phyloP scores from a whole-genome alignment of 1,140 invertebrate species.

The Ridgeia piscesae region DNA sequence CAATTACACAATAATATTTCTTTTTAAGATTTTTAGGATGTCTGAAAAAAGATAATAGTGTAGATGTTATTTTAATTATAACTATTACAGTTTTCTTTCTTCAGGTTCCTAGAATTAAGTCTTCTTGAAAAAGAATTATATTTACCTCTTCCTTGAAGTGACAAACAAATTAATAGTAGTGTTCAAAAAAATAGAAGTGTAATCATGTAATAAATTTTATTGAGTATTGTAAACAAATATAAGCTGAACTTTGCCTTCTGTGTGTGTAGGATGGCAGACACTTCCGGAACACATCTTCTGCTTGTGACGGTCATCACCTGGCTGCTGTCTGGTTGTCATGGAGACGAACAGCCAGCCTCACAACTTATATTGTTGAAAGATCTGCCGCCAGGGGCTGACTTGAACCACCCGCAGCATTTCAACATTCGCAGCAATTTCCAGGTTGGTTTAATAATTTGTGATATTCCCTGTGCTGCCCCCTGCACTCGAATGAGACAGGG shows the following conservation, averaged over 20 bases:
- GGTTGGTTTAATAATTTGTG: neutral
- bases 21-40: too few relatives aligned
- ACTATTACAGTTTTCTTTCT: too few relatives aligned
- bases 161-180: neutral
- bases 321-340: neutral
- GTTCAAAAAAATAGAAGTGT: too few relatives aligned
- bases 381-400: slow-evolving; percentile 8
- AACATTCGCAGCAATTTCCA: slow-evolving; percentile 6
- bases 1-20: too few relatives aligned
- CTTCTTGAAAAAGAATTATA: too few relatives aligned
- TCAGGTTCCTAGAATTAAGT: too few relatives aligned
- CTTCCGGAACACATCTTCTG: neutral
- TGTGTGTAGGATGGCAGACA: neutral
- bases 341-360: neutral
- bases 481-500: too few relatives aligned
- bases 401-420: neutral
- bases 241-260: neutral
- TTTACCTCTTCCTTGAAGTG: too few relatives aligned
- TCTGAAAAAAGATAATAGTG: too few relatives aligned
- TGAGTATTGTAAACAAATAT: neutral
- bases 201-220: too few relatives aligned
- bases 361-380: neutral
- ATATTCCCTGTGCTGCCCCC: neutral
- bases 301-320: neutral
- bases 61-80: too few relatives aligned